Evolutionary conservation across 2,797 vertebrate genomes (phyloP).

Genomic region (Chrosomus eos): DNA sequence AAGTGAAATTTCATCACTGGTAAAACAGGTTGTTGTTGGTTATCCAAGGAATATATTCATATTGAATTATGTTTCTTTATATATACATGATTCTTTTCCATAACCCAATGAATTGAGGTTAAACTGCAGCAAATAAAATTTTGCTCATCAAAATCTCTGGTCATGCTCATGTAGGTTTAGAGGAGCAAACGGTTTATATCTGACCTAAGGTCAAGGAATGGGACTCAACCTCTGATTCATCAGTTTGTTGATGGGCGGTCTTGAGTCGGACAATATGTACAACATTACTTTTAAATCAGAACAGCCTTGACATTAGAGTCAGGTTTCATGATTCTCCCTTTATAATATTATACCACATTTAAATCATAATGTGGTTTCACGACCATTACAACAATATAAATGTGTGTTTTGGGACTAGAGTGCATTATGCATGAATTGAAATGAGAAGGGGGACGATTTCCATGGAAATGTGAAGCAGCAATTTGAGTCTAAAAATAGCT

Average conservation of each 20-base stretch:
- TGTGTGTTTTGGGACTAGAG: slow-evolving; percentile 38
- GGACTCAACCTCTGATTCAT: slow-evolving; percentile 54
- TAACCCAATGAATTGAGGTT: neutral
- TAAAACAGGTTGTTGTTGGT: slow-evolving; percentile 2
- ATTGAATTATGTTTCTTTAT: neutral
- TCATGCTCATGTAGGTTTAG: slow-evolving; percentile 14
- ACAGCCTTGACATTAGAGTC: slow-evolving; percentile 11
- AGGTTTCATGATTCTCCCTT: slow-evolving; percentile 7
- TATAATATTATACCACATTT: neutral
- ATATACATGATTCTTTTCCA: neutral
- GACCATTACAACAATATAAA: slow-evolving; percentile 20
- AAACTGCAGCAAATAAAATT: neutral
- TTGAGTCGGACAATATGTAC: slow-evolving; percentile 14
- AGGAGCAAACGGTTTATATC: neutral
- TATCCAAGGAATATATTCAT: neutral
- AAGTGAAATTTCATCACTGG: neutral
- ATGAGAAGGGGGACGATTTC: slow-evolving; percentile 74
- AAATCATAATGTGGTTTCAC: slow-evolving; percentile 19
- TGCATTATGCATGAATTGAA: slow-evolving; percentile 45
- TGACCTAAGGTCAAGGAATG: slow-evolving; percentile 25
- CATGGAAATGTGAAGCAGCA: slow-evolving; percentile 80
- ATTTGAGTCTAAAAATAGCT: slow-evolving; percentile 81
- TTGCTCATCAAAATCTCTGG: neutral
- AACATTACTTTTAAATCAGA: slow-evolving; percentile 20
- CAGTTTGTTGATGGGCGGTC: slow-evolving; percentile 63